phyloP scores from a whole-genome alignment of 2,888 invertebrate genomes.

The Malacosoma neustria region DNA sequence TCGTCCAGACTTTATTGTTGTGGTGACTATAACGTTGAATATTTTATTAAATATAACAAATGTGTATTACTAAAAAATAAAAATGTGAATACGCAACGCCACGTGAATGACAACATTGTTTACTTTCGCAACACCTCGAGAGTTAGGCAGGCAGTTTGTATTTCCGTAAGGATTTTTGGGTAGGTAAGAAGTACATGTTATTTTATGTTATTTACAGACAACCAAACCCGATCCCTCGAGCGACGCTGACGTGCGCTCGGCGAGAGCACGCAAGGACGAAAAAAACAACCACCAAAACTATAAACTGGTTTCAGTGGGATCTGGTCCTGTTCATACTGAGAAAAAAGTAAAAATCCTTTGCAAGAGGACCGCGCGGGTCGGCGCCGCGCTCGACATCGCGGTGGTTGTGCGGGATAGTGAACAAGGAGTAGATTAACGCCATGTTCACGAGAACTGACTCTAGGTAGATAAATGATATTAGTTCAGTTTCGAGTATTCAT shows the following conservation, averaged over 20 bases:
- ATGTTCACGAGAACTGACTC: neutral
- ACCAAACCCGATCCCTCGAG: conserved; percentile 32
- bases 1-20: no score
- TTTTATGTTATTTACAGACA: conserved; percentile 49
- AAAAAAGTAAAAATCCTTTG: conserved; percentile 56
- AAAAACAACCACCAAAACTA: conserved; percentile 65
- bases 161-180: conserved; percentile 36
- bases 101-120: no score
- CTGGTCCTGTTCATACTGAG: conserved; percentile 52
- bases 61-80: no score
- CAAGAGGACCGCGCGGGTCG: conserved; percentile 33
- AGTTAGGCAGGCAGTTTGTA: conserved; percentile 47
- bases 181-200: conserved; percentile 43
- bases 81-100: no score
- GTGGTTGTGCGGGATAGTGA: conserved; percentile 1
- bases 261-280: conserved; percentile 44
- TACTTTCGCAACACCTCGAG: conserved; percentile 30
- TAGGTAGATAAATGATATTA: neutral
- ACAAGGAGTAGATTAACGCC: neutral
- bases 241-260: conserved; percentile 32
- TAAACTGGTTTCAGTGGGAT: conserved; percentile 54
- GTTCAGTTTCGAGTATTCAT: neutral
- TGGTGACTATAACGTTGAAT: no score
- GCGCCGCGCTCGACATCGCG: neutral
- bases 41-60: no score